Evolutionary conservation across 2,113 vertebrate species (phyloP).

Genomic region (Vombatus ursinus): DNA sequence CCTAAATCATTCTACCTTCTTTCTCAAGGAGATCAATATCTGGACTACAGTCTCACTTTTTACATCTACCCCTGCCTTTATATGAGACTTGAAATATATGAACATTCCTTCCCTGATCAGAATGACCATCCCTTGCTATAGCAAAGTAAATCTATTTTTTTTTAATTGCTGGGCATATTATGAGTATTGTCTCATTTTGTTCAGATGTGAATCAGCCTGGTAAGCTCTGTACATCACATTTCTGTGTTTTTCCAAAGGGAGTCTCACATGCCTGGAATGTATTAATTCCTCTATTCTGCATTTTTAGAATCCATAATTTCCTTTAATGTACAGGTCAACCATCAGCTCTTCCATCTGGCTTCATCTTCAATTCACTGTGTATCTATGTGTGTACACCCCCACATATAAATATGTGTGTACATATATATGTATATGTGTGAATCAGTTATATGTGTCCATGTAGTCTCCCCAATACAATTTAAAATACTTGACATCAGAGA

Average conservation of each 20-base stretch:
- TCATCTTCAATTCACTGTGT: no score
- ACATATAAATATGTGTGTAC: background rate
- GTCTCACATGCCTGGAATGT: background rate
- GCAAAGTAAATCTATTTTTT: no score
- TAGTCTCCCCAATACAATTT: background rate
- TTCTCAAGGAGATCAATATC: background rate
- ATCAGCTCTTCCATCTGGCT: background rate
- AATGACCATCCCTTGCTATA: no score
- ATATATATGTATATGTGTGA: background rate
- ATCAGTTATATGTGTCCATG: background rate
- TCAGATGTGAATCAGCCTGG: background rate
- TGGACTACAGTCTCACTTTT: background rate
- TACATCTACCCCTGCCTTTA: background rate
- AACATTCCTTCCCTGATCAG: background rate
- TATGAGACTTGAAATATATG: background rate
- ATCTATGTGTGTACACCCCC: no score
- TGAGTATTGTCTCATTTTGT: background rate
- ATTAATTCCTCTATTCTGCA: background rate
- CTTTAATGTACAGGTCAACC: background rate
- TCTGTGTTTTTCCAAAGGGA: background rate
- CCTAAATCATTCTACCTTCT: background rate
- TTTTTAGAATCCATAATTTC: background rate
- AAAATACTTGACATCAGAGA: background rate
- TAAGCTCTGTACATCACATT: background rate
- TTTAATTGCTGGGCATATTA: background rate